A percentile compares a stretch with the other conserved stretches of the same genome.
Conservation (phyloP, 2,113 vertebrate genomes). For the Ibidorhyncha struthersii region DNA sequence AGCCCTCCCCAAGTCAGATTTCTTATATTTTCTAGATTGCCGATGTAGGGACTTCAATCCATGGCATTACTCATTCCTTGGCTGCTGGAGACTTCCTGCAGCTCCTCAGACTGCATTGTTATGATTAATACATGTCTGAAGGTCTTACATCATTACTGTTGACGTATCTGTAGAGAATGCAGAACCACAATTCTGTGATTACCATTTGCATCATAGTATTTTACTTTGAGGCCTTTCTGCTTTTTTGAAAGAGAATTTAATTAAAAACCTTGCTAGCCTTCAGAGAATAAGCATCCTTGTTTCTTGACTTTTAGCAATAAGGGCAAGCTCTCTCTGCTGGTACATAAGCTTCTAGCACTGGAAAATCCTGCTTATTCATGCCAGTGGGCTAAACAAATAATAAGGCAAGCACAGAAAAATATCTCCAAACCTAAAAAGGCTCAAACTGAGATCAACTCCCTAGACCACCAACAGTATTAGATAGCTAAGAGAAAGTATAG, state of each 20-base stretch:
- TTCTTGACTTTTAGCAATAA: not conserved
- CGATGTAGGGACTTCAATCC: not conserved
- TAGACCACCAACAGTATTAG: not conserved
- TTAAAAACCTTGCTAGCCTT: not conserved
- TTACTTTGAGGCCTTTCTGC: not conserved
- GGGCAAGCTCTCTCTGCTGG: not conserved
- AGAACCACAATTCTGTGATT: not conserved
- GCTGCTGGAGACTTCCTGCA: not conserved
- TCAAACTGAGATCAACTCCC: not conserved
- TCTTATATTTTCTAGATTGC: not conserved
- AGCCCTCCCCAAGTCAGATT: not conserved
- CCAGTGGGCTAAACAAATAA: slow-evolving; percentile 15
- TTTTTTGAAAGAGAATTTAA: not conserved
- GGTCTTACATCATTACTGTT: not conserved
- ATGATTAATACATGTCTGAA: not conserved
- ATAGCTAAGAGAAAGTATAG: not conserved
- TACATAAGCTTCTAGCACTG: not conserved
- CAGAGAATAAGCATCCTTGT: not conserved
- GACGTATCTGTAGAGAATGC: not conserved
- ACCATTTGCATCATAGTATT: not conserved
- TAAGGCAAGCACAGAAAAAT: not conserved
- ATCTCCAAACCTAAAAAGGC: not conserved
- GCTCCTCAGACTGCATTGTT: not conserved
- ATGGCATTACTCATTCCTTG: not conserved
- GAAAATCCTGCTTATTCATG: slow-evolving; percentile 3